Evolutionary conservation across 2,113 vertebrate genomes (phyloP), one percentile per base, ranked within the genome.

Genomic region (Odontophorus gujanensis): DNA sequence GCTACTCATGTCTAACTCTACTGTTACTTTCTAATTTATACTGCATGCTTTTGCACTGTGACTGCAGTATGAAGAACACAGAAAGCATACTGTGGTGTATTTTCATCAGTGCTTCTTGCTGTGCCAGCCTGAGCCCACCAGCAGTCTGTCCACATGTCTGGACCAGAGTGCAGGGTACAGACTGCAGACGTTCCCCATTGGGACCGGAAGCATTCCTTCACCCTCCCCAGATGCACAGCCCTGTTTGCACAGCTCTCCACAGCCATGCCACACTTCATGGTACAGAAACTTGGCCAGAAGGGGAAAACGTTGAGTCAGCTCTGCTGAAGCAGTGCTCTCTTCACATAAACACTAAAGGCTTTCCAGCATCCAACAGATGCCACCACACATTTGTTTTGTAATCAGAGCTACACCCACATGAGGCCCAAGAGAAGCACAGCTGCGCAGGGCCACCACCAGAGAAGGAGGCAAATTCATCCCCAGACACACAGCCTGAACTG

Each of bases 301-400:
- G 11, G 12, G 36, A 92, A 90, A 90, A 50, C 77, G 77, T 80
- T 67, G 91, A 90, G 38, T 67, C 86, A 89, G 69, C 57, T 71
- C 57, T 67, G 73, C 50, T 50, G 51, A 81, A 1, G 0, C 1
- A 4, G 1, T 7, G 34, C 75, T 87, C 79, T 58, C n/a, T 65
- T 81, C 59, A 24, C 0, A 83, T 26, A 28, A 63, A 57, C 66
- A 12, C 72, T 22, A 36, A 34, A 51, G 77, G 42, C 59, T 51
- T 59, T 59, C 69, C 55, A 62, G 89, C 47, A 69, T 34, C 72
- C 81, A 87, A 48, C 4, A 21, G 79, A 30, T n/a, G 63, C 36
- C 59, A 42, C 30, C 3, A 1, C 5, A 0, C 38, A 7, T 51
- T 71, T 75, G 47, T 48, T 86, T 61, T 75, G 86, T 26, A 72